Evolutionary conservation across 2,888 invertebrate genomes (phyloP), one percentile per base, ranked within the genome.

Genomic region (Ormyrus pomaceus): DNA sequence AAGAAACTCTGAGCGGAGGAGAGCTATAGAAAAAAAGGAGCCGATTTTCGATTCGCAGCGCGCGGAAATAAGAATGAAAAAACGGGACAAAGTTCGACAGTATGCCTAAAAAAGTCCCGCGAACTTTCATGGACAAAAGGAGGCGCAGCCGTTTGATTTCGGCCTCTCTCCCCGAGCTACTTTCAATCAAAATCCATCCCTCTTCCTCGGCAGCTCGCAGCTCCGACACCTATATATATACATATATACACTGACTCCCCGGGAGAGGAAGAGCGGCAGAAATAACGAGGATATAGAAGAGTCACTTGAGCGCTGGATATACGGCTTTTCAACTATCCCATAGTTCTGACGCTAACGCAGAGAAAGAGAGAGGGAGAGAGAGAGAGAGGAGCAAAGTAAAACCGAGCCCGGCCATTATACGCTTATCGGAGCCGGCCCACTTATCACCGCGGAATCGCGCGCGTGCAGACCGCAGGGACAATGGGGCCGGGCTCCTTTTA

Each of bases 261-360:
- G 50, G 51, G 72, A 53, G 62, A 62, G 65, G 48, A 11, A 10
- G 53, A n/a, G 51, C 13, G 64, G 50, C 5, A 70, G 74, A 74
- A 80, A 71, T 77, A 80, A 75, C 71, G 80, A 78, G 81, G 65
- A 78, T 59, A 69, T 69, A 71, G 70, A 68, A 65, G 77, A 81
- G 81, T 78, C 81, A 79, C 81, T 81, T 68, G 75, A 78, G 58
- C 81, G 59, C 59, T 62, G 73, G 71, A 79, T 82, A 82, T 80
- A 82, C 59, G 82, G 80, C 82, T 82, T 82, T 80, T 75, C 78
- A 82, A 82, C 82, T 78, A 82, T 82, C 82, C 75, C 69, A 76
- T 80, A 82, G 80, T 80, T 82, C 76, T 75, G 77, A 73, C 48
- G 72, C 59, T 59, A 61, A 66, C 71, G 51, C 53, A 34, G 56